Conservation (phyloP, 2,888 invertebrate genomes). For the Isotomurus palustris region DNA sequence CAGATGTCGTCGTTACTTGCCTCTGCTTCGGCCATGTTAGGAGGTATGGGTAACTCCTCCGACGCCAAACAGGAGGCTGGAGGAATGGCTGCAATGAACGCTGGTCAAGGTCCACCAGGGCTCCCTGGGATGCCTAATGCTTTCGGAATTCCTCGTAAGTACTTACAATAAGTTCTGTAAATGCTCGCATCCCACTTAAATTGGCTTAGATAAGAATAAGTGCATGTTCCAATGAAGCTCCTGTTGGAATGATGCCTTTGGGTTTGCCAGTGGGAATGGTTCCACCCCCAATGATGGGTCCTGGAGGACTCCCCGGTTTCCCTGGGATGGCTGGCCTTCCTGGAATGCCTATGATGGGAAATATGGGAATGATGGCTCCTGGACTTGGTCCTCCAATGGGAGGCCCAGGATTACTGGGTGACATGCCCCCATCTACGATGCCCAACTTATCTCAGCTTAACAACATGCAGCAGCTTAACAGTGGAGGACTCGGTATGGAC, state of each 20-base stretch:
- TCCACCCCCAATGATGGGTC: slow-evolving; percentile 42
- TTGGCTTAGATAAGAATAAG: background rate
- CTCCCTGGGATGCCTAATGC: slow-evolving; percentile 14
- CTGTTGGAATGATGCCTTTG: slow-evolving; percentile 39
- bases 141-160: slow-evolving; percentile 44
- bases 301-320: slow-evolving; percentile 8
- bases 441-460: slow-evolving; percentile 10
- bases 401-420: slow-evolving; percentile 40
- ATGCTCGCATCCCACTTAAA: background rate
- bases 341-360: slow-evolving; percentile 35
- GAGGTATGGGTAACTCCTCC: slow-evolving; percentile 22
- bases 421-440: slow-evolving; percentile 30
- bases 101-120: slow-evolving; percentile 16
- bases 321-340: slow-evolving; percentile 28
- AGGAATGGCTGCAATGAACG: slow-evolving; percentile 9
- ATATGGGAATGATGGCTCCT: slow-evolving; percentile 34
- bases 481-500: too few relatives aligned
- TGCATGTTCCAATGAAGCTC: background rate
- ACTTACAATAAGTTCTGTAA: background rate
- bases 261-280: slow-evolving; percentile 39
- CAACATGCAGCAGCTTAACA: slow-evolving; percentile 18
- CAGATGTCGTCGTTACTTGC: slow-evolving; percentile 20
- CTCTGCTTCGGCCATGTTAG: slow-evolving; percentile 12
- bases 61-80: slow-evolving; percentile 26
- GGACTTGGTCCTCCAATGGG: slow-evolving; percentile 22